Evolutionary conservation across 1,140 invertebrate species (phyloP).

Genomic region (Galleria mellonella): DNA sequence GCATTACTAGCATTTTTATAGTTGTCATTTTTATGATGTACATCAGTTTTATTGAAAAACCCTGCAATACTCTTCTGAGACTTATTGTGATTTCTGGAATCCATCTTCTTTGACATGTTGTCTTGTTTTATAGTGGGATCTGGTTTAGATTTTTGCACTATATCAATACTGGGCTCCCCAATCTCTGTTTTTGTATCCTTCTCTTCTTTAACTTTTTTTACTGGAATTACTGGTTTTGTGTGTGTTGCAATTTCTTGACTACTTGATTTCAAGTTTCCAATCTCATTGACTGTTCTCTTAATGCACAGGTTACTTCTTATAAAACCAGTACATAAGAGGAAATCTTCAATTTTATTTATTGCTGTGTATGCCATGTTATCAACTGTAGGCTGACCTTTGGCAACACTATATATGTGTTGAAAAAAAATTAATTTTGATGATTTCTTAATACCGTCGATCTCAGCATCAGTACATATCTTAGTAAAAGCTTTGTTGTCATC

Average conservation of each 20-base stretch:
- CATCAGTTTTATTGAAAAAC: conserved; percentile 47
- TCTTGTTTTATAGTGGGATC: conserved; percentile 12
- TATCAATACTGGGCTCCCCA: not conserved
- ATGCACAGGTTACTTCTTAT: conserved; percentile 42
- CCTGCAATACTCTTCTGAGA: conserved; percentile 46
- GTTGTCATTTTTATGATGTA: conserved; percentile 18
- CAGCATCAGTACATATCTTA: conserved; percentile 37
- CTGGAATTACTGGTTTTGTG: conserved; percentile 9
- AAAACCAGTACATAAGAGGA: conserved; percentile 39
- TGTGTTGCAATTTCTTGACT: conserved; percentile 21
- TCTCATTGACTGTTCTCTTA: conserved; percentile 41
- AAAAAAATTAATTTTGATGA: conserved; percentile 41
- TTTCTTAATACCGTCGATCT: conserved; percentile 26
- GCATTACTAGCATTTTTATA: conserved; percentile 6
- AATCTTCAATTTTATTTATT: conserved; percentile 49
- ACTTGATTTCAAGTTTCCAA: conserved; percentile 35
- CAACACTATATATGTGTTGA: conserved; percentile 54
- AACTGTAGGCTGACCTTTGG: conserved; percentile 26
- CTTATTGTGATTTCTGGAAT: conserved; percentile 23
- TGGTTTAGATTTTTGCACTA: not conserved
- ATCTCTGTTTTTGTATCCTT: conserved; percentile 6
- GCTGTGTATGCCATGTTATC: conserved; percentile 35
- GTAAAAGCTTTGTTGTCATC: conserved; percentile 32
- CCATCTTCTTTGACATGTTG: conserved; percentile 15
- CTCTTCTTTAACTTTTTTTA: conserved; percentile 26